These are phyloP conservation scores for Nothoprocta perdicaria DNA, from an alignment of 2,113 vertebrate genomes.

Conservation along the genomic window DNA sequence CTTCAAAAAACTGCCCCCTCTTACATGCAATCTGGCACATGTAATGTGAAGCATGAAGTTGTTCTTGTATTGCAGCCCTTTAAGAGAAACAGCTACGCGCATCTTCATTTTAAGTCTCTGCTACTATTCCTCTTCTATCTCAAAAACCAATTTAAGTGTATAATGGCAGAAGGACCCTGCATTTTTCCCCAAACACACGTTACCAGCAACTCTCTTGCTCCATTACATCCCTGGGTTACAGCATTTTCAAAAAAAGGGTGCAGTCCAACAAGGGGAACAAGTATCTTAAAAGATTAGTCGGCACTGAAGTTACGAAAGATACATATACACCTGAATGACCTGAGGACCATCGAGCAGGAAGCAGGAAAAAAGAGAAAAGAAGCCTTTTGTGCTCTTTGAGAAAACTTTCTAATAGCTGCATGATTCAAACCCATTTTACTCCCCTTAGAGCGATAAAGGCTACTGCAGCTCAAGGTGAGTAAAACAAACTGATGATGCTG, in stretches of 20 bases:
- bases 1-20: not conserved
- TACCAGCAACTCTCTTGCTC: not conserved
- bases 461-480: not conserved
- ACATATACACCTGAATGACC: not conserved
- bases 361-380: not conserved
- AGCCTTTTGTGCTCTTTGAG: too few species aligned
- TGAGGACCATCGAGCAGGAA: not conserved
- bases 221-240: not conserved
- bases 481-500: not conserved
- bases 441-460: not conserved
- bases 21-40: not conserved
- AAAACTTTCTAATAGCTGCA: not conserved
- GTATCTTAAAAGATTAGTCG: not conserved
- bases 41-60: fast-evolving
- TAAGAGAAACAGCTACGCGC: fast-evolving
- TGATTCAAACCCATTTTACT: not conserved
- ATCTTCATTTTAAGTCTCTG: not conserved
- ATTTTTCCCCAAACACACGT: not conserved
- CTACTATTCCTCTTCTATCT: not conserved
- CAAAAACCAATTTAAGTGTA: not conserved
- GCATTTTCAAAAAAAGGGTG: not conserved
- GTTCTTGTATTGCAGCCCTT: not conserved
- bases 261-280: not conserved
- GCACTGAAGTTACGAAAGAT: not conserved
- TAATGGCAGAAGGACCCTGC: not conserved